Conservation (phyloP, 2,113 vertebrate genomes). For the Spheniscus mendiculus region DNA sequence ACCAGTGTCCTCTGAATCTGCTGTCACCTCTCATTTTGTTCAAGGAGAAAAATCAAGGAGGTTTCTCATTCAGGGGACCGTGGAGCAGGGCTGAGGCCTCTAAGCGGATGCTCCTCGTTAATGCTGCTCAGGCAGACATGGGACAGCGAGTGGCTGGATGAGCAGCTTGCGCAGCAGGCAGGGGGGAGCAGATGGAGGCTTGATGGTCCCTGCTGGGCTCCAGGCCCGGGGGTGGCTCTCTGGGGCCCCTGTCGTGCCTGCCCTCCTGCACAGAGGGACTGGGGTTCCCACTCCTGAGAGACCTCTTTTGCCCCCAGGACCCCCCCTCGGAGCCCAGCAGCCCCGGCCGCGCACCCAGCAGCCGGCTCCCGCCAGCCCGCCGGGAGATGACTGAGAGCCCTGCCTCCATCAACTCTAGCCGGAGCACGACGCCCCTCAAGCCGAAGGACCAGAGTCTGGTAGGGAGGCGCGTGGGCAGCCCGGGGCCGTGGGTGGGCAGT, state of each 20-base stretch:
- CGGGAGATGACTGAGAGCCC: constrained; percentile 82
- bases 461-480: background rate
- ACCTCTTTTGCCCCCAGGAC: constrained; percentile 69
- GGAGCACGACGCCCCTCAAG: constrained; percentile 75
- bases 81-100: background rate
- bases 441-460: constrained; percentile 81
- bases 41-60: background rate
- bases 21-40: background rate
- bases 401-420: constrained; percentile 73
- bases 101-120: accelerated
- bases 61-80: background rate
- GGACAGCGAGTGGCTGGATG: accelerated
- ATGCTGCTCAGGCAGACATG: accelerated
- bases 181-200: accelerated
- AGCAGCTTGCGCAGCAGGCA: background rate
- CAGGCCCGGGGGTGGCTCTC: accelerated
- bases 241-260: accelerated
- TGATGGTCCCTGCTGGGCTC: background rate
- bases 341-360: constrained; percentile 69
- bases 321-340: constrained; percentile 81
- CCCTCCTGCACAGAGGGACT: background rate
- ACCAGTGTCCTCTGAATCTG: background rate
- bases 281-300: background rate
- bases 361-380: constrained; percentile 56
- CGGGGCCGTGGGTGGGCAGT: accelerated